Evolutionary conservation across 2,888 invertebrate species (phyloP).

Genomic region (Heliconius charithonia): DNA sequence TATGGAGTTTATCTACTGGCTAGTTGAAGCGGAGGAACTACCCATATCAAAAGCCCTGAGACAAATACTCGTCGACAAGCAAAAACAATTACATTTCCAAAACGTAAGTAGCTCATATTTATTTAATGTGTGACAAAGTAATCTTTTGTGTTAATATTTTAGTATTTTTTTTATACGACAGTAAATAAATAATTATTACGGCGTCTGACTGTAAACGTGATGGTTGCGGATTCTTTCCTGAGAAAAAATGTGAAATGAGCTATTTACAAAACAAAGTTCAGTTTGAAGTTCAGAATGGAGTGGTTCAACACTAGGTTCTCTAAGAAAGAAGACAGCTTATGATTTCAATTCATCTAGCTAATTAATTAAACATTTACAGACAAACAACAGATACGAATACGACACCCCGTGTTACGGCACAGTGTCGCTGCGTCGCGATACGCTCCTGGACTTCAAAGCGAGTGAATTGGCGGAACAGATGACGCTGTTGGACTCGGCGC

Average conservation of each 20-base stretch:
- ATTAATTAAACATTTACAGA: slow-evolving; percentile 51
- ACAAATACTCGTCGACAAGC: slow-evolving; percentile 95
- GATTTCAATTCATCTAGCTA: neutral
- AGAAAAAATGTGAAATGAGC: too few relatives aligned
- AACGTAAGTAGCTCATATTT: slow-evolving; percentile 59
- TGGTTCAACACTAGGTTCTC: too few relatives aligned
- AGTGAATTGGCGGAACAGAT: slow-evolving; percentile 98
- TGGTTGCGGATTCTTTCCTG: too few relatives aligned
- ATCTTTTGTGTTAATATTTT: neutral
- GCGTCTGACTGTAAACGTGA: too few relatives aligned
- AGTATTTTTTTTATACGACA: neutral
- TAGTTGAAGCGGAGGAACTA: slow-evolving; percentile 96
- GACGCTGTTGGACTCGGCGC: slow-evolving; percentile 97
- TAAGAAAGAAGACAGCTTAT: neutral
- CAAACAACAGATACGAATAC: slow-evolving; percentile 75
- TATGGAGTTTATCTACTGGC: slow-evolving; percentile 96
- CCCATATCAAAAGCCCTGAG: slow-evolving; percentile 95
- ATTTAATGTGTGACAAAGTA: neutral
- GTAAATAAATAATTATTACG: neutral
- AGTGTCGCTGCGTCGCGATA: slow-evolving; percentile 79
- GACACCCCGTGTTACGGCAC: slow-evolving; percentile 74
- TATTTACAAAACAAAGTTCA: too few relatives aligned
- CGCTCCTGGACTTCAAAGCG: slow-evolving; percentile 96
- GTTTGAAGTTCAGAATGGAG: too few relatives aligned
- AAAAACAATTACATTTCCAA: slow-evolving; percentile 83